These are phyloP conservation scores for Sinodicranocentrus sp. DNA, from an alignment of 2,888 invertebrate genomes.

Conservation along the genomic window DNA sequence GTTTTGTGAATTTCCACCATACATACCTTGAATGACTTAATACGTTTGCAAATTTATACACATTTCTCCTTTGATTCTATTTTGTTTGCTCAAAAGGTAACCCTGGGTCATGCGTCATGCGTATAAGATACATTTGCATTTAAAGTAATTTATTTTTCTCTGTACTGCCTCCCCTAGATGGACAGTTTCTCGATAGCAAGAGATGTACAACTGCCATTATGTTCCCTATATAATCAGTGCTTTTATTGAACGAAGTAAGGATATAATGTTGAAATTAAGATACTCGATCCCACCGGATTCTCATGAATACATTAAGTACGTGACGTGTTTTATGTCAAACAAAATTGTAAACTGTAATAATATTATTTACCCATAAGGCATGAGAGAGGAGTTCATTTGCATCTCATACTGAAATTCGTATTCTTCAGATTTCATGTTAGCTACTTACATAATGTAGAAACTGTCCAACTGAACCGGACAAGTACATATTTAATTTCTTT, in stretches of 20 bases:
- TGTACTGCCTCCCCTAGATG: neutral
- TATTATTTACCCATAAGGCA: conserved; percentile 40
- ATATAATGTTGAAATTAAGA: conserved; percentile 51
- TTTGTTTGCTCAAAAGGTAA: too few species aligned
- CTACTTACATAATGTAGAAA: too few species aligned
- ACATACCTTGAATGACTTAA: too few species aligned
- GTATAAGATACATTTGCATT: too few species aligned
- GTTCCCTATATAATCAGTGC: too few species aligned
- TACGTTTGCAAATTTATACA: too few species aligned
- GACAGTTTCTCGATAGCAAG: too few species aligned
- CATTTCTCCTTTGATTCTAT: too few species aligned
- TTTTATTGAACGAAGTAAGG: neutral
- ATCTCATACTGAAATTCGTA: conserved; percentile 28
- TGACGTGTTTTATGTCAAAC: conserved; percentile 68
- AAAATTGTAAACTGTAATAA: conserved; percentile 59
- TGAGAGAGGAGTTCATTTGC: conserved; percentile 35
- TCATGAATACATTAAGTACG: conserved; percentile 62
- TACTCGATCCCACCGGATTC: conserved; percentile 18
- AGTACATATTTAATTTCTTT: neutral
- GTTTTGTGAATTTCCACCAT: too few species aligned
- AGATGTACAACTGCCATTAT: too few species aligned
- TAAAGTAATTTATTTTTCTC: conserved; percentile 7
- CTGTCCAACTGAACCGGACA: conserved; percentile 13
- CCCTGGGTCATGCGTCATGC: too few species aligned
- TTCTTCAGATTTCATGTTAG: too few species aligned